These are phyloP conservation scores for Agonum fuliginosum DNA, from an alignment of 2,888 invertebrate genomes.

Conservation along the genomic window DNA sequence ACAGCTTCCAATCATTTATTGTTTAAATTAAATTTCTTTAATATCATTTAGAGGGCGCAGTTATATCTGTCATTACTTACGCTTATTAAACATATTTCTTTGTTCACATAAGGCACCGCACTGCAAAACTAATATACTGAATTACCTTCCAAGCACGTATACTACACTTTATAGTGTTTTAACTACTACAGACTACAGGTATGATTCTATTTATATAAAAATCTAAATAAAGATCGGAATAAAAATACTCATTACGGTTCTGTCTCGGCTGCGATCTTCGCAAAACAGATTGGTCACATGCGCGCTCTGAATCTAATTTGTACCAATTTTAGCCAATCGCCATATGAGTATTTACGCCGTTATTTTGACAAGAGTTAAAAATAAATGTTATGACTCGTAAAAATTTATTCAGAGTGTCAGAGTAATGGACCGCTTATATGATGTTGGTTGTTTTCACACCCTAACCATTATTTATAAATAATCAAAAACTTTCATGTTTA, in stretches of 20 bases:
- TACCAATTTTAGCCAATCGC: slow-evolving; percentile 39
- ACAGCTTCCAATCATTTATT: no score
- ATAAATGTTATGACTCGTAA: slow-evolving; percentile 2
- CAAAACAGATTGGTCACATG: slow-evolving; percentile 16
- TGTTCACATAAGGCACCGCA: no score
- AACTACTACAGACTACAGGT: neutral
- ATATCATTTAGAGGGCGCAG: no score
- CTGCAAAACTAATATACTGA: no score
- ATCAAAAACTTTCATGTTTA: no score
- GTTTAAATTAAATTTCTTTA: no score
- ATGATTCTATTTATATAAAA: neutral
- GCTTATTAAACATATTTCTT: no score
- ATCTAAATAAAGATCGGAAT: slow-evolving; percentile 8
- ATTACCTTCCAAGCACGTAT: neutral
- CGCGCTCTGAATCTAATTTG: slow-evolving; percentile 45
- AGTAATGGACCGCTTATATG: neutral
- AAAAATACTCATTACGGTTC: neutral
- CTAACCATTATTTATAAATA: neutral
- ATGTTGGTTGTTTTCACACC: neutral
- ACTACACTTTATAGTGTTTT: neutral
- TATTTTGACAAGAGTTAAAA: slow-evolving; percentile 31
- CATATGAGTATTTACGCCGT: slow-evolving; percentile 21
- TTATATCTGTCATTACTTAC: no score
- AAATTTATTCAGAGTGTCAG: neutral
- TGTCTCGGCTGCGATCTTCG: neutral